These are phyloP conservation scores for Agrotis segetum DNA, from an alignment of 2,888 invertebrate species.

Conservation along the genomic window DNA sequence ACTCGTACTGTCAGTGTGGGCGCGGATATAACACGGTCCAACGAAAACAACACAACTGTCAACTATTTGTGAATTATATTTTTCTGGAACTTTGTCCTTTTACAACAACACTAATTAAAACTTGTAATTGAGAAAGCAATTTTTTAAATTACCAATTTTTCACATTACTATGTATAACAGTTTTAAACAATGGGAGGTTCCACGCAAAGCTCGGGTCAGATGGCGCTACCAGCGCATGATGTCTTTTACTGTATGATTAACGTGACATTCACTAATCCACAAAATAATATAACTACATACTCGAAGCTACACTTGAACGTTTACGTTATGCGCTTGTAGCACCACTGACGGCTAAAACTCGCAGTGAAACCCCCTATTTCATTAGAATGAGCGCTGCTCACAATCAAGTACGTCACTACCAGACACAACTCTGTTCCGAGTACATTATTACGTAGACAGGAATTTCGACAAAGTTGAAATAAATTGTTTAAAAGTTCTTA, in stretches of 20 bases:
- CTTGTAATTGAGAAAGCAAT: conserved; percentile 15
- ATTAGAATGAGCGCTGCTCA: neutral
- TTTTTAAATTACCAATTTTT: conserved; percentile 8
- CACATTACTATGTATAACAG: neutral
- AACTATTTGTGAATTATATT: neutral
- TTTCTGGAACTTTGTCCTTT: conserved; percentile 10
- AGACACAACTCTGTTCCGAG: neutral
- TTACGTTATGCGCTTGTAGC: no score
- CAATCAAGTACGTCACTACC: neutral
- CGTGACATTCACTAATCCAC: no score
- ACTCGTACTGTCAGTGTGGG: conserved; percentile 5
- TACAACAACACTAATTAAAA: conserved; percentile 19
- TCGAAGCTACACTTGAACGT: no score
- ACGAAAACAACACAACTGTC: conserved; percentile 13
- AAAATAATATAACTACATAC: no score
- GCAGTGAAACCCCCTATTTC: neutral
- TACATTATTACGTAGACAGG: neutral
- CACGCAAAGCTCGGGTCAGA: no score
- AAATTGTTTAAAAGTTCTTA: conserved; percentile 23
- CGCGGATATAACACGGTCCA: neutral
- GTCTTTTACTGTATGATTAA: no score
- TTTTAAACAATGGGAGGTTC: no score
- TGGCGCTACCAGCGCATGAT: no score
- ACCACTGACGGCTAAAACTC: no score
- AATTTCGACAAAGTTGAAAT: conserved; percentile 18